Base-by-base conservation (phyloP, 2,888 invertebrate genomes). In the Agapetus fuscipes region DNA sequence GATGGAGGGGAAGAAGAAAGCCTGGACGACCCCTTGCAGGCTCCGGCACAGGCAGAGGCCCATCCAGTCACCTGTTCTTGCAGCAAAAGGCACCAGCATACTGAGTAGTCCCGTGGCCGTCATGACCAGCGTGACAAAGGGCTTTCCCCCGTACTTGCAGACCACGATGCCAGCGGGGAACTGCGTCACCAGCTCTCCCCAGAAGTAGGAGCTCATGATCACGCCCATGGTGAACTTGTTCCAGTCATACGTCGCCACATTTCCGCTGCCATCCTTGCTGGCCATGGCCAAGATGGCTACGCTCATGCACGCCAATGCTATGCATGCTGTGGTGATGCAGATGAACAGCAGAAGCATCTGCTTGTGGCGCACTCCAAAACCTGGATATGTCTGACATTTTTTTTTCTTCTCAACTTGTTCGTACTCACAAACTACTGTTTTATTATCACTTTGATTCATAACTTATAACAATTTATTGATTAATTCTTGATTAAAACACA, bases 21-120 rank as follows among this genome's bases (percentile, higher is more conserved):
- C 80, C 56, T 87, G 83, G 1, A 76, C 71, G 3, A 89, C 64
- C 0, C 91, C 90, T 59, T 84, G 81, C 0, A 81, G 53, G 0
- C 83, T 72, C 35, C 91, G 69, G 41, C 80, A 71, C 0, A 60
- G 64, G 50, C 82, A 77, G 0, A 85, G 71, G 2, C 77, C 65
- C 28, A 67, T 56, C 66, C 78, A 79, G 6, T 72, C 78, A 2
- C 74, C 72, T 20, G 9, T 20, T 20, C 9, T 20, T 6, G 20
- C 20, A 6, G 20, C 20, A 6, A 9, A 6, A 20, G 20, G 20
- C 20, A 20, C 9, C 5, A 9, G 5, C 5, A 20, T 6, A 20
- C 5, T 6, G 9, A 20, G 20, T 6, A 20, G 50, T 51, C 39
- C 25, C 29, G 26, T 15, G 14, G 11, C 7, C 2, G 72, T 50